Conservation (phyloP, 2,888 invertebrate species). For the Uropetala carovei region DNA sequence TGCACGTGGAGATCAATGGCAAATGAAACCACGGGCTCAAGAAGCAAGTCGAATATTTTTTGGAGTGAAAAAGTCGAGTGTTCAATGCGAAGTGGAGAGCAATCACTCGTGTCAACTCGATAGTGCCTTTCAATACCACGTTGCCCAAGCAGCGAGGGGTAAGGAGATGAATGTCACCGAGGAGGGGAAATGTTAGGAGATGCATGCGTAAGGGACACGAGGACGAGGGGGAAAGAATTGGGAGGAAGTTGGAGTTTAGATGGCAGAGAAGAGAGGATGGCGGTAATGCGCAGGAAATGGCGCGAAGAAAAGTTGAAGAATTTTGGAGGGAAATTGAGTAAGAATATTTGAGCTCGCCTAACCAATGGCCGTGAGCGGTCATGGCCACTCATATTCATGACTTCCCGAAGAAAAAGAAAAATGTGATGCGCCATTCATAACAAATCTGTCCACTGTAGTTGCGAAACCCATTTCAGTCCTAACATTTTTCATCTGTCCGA, state of each 20-base stretch:
- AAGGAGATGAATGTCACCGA: not conserved
- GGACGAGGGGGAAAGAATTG: not conserved
- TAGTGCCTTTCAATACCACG: not conserved
- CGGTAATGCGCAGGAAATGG: not conserved
- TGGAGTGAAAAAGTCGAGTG: conserved; percentile 3
- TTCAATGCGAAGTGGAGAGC: not conserved
- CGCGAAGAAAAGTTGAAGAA: not conserved
- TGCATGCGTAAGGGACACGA: conserved; percentile 2
- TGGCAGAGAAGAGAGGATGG: not conserved
- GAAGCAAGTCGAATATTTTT: not conserved
- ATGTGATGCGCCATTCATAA: too few relatives aligned
- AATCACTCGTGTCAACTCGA: not conserved
- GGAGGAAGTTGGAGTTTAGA: not conserved
- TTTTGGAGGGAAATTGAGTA: not conserved
- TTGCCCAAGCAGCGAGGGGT: not conserved
- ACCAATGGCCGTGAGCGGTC: not conserved
- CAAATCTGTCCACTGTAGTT: too few relatives aligned
- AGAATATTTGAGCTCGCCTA: not conserved
- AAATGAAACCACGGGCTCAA: conserved; percentile 2
- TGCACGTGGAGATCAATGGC: conserved; percentile 6
- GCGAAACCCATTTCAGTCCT: too few relatives aligned
- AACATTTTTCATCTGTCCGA: too few relatives aligned
- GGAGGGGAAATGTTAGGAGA: not conserved
- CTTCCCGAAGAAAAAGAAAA: not conserved
- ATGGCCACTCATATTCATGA: not conserved